phyloP scores from a whole-genome alignment of 2,113 vertebrate genomes.

The Dunckerocampus dactyliophorus region DNA sequence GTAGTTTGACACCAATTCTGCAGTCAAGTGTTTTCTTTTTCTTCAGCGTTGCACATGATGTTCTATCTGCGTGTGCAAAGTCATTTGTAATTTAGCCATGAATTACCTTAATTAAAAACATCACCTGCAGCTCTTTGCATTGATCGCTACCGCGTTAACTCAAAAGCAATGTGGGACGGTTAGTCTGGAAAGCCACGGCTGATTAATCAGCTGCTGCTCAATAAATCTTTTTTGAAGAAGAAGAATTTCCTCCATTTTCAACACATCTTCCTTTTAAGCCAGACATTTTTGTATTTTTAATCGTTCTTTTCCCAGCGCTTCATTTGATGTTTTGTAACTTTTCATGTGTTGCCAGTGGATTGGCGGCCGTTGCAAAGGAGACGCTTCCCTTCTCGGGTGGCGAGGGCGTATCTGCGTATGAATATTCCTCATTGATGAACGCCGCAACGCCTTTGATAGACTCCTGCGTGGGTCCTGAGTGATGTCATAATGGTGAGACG shows the following conservation, averaged over 20 bases:
- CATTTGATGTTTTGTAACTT: slow-evolving; percentile 74
- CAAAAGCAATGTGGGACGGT: slow-evolving; percentile 65
- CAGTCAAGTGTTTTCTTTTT: slow-evolving; percentile 3
- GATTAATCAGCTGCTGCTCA: slow-evolving; percentile 55
- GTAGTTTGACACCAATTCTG: no score
- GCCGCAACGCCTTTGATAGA: slow-evolving; percentile 67
- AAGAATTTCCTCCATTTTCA: slow-evolving; percentile 53
- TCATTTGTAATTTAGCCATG: slow-evolving; percentile 66
- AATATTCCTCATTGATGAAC: slow-evolving; percentile 81
- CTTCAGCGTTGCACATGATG: slow-evolving; percentile 17
- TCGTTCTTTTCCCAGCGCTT: slow-evolving; percentile 53
- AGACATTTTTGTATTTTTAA: slow-evolving; percentile 73
- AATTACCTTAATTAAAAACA: slow-evolving; percentile 78
- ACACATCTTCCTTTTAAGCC: slow-evolving; percentile 49
- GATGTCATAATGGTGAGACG: slow-evolving; percentile 70
- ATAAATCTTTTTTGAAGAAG: slow-evolving; percentile 27
- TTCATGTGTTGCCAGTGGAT: slow-evolving; percentile 75
- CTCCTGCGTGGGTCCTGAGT: slow-evolving; percentile 58
- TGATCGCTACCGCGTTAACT: slow-evolving; percentile 63
- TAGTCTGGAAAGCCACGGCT: slow-evolving; percentile 45
- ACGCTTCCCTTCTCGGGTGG: slow-evolving; percentile 56
- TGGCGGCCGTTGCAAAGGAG: slow-evolving; percentile 51
- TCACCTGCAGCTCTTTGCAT: slow-evolving; percentile 67
- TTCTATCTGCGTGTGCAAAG: slow-evolving; percentile 42
- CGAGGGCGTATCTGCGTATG: slow-evolving; percentile 65